Base-by-base conservation (phyloP, 1,140 invertebrate genomes). In the Oryzaephilus surinamensis region DNA sequence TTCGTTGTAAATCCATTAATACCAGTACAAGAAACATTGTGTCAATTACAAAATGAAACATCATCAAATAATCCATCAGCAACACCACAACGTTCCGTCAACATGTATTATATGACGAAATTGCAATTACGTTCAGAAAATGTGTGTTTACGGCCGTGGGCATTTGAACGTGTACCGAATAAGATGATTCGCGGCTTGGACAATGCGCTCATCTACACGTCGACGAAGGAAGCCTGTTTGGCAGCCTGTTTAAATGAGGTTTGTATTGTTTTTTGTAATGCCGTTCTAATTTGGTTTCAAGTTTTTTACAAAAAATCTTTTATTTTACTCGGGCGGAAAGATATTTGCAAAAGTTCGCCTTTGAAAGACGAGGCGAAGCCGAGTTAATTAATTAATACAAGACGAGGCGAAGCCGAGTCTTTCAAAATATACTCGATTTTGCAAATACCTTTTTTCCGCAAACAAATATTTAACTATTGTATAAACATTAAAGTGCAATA, bases 21-120 rank as follows among this genome's bases (percentile, higher is more conserved):
- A 35, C 88, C 89, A 1, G 77, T 86, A 4, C 88, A 94, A 69
- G 89, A 95, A 60, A 95, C 91, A 3, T 69, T 89, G 29, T 95
- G 91, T 59, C 78, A 91, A 57, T 69, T 95, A 42, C 88, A 92
- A 60, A 95, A 95, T 64, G 88, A 92, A 60, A 92, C 90, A 0
- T 76, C 83, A 35, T 85, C 89, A 2, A 79, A 79, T 48, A 92
- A 92, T 61, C 89, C 89, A 0, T 76, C 79, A 41, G 83, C 84
- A 4, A 72, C 74, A 23, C 83, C 90, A 4, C 79, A 81, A 56
- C 70, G 84, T 13, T 82, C 86, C 2, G 84, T 84, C 50, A 92
- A 89, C 61, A 86, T 88, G 69, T 95, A 94, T 62, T 95, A 93
- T 69, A 92, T 95, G 85, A 84, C 88, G 50, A 95, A 95, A 65